Conservation (phyloP, 1,140 invertebrate species). For the Trigoniulus corallinus region DNA sequence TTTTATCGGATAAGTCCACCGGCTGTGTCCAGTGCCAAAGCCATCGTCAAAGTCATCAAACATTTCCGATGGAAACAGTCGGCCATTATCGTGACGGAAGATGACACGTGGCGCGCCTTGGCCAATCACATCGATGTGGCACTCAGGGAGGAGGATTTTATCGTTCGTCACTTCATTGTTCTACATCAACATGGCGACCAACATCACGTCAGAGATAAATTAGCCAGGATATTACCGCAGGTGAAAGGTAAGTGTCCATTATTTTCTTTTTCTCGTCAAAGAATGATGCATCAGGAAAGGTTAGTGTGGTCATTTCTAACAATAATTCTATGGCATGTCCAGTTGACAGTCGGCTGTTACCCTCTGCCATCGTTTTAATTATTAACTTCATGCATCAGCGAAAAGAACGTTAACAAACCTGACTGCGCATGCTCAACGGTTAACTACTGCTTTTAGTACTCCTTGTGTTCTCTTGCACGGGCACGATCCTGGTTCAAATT, state of each 20-base stretch:
- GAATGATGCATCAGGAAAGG: too few species aligned
- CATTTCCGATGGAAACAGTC: conserved; percentile 9
- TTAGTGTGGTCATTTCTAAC: too few species aligned
- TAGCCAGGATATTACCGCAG: not conserved
- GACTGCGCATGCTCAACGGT: too few species aligned
- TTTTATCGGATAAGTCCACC: conserved; percentile 5
- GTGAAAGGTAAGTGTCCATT: conserved; percentile 7
- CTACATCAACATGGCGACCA: not conserved
- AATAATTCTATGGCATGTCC: too few species aligned
- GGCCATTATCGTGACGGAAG: conserved; percentile 5
- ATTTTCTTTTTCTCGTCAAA: conserved; percentile 2
- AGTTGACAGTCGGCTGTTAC: too few species aligned
- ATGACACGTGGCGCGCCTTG: conserved; percentile 4
- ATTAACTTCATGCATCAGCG: too few species aligned
- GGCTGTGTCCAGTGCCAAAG: not conserved
- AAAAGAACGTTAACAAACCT: too few species aligned
- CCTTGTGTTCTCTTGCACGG: too few species aligned
- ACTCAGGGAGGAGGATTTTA: conserved; percentile 1
- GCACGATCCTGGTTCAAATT: too few species aligned
- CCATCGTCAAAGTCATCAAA: conserved; percentile 4
- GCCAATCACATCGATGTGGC: conserved; percentile 6
- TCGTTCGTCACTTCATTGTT: conserved; percentile 7
- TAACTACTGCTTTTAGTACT: too few species aligned
- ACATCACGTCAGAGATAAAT: not conserved
- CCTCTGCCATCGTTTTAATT: too few species aligned